phyloP scores from a whole-genome alignment of 1,140 invertebrate genomes.

The Dendroctonus valens region DNA sequence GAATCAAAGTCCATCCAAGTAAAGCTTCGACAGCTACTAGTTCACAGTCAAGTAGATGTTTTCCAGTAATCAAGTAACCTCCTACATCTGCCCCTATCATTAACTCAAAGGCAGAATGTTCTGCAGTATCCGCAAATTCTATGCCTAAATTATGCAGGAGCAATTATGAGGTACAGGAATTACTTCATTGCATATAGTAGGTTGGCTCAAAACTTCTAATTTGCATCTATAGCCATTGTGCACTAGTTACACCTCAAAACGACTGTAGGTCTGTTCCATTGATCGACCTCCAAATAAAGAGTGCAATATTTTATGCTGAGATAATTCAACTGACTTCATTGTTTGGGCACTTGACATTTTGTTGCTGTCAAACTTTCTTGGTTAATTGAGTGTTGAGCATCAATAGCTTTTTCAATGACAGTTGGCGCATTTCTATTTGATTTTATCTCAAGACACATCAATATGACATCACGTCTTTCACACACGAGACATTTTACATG shows the following conservation, averaged over 20 bases:
- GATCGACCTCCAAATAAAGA: constrained; percentile 2
- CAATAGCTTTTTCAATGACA: no score
- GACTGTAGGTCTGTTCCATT: constrained; percentile 3
- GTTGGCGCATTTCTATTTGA: no score
- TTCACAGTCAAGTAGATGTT: constrained; percentile 30
- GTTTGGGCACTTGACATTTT: no score
- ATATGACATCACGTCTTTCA: no score
- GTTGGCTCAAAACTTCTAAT: constrained; percentile 28
- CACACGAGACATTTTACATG: no score
- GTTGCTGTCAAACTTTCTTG: no score
- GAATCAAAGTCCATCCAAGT: constrained; percentile 46
- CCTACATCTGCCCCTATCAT: constrained; percentile 43
- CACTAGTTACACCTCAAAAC: constrained; percentile 2
- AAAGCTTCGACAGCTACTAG: constrained; percentile 44
- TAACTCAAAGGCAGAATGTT: constrained; percentile 26
- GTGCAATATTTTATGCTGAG: constrained; percentile 3
- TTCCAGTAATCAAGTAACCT: constrained; percentile 40
- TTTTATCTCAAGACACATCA: no score
- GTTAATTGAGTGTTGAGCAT: no score
- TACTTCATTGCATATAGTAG: constrained; percentile 15
- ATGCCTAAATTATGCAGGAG: constrained; percentile 16
- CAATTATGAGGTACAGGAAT: neutral
- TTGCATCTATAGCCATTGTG: constrained; percentile 1
- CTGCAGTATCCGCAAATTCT: constrained; percentile 16
- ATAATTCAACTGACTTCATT: no score